Conservation (phyloP, 1,140 invertebrate species). For the Cydia amplana region DNA sequence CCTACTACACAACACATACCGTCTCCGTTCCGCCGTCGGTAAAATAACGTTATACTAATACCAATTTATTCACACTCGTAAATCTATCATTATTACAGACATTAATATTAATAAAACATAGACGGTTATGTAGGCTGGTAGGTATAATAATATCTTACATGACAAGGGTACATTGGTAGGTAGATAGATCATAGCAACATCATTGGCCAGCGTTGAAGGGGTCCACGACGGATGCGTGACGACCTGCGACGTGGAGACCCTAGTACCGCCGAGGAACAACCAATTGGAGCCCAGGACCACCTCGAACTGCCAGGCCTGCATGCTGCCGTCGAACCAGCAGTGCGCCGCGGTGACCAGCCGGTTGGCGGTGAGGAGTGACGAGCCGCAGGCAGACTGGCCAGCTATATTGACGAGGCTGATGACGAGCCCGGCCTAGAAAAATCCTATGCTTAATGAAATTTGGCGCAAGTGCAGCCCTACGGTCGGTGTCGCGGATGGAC, state of each 20-base stretch:
- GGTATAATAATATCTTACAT: constrained; percentile 38
- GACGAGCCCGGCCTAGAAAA: constrained; percentile 50
- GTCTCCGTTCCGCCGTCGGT: too few species aligned
- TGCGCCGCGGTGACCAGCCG: constrained; percentile 53
- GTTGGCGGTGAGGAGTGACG: constrained; percentile 42
- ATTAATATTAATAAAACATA: too few species aligned
- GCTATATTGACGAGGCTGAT: constrained; percentile 41
- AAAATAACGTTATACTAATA: too few species aligned
- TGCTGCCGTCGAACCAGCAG: constrained; percentile 47
- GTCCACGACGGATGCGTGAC: constrained; percentile 48
- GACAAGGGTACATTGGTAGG: constrained; percentile 54
- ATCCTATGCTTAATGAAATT: background rate
- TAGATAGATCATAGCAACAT: constrained; percentile 69
- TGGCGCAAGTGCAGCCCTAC: too few species aligned
- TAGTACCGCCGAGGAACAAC: constrained; percentile 49
- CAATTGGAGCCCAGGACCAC: constrained; percentile 50
- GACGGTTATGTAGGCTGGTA: too few species aligned
- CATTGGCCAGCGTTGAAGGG: constrained; percentile 49
- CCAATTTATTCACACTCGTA: too few species aligned
- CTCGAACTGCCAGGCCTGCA: constrained; percentile 42
- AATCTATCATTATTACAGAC: background rate
- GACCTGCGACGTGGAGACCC: constrained; percentile 42
- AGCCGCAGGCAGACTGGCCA: constrained; percentile 48
- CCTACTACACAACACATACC: too few species aligned
- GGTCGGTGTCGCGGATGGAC: too few species aligned